phyloP scores from a whole-genome alignment of 2,888 invertebrate genomes.

The Dryococelus australis region DNA sequence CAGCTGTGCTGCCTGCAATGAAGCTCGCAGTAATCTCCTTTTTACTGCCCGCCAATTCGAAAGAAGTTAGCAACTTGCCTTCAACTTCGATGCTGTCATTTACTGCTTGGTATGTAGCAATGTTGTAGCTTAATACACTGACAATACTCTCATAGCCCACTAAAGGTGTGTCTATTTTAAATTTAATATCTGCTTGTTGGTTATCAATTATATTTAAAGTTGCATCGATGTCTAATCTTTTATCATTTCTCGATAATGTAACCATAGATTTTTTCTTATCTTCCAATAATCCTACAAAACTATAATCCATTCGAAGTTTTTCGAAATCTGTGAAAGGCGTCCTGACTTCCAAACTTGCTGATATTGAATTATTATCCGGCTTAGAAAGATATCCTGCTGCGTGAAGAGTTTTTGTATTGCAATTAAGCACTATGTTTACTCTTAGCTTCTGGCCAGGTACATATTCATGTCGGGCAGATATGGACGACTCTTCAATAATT shows the following conservation, averaged over 20 bases:
- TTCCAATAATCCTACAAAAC: not conserved
- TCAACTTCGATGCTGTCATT: not conserved
- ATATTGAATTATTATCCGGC: not conserved
- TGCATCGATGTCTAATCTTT: not conserved
- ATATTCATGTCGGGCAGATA: not conserved
- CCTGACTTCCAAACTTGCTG: slow-evolving; percentile 16
- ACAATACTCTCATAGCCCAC: slow-evolving; percentile 20
- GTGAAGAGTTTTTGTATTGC: slow-evolving; percentile 23
- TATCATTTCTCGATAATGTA: not conserved
- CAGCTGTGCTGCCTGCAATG: not conserved
- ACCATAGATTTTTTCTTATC: not conserved
- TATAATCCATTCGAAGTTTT: not conserved
- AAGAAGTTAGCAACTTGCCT: not conserved
- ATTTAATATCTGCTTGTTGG: not conserved
- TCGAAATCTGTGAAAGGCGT: slow-evolving; percentile 2
- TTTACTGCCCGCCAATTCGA: not conserved
- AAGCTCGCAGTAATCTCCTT: not conserved
- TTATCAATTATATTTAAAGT: not conserved
- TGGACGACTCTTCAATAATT: not conserved
- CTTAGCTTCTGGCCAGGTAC: not conserved
- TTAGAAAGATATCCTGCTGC: slow-evolving; percentile 5
- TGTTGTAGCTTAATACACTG: not conserved
- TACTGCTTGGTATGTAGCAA: not conserved
- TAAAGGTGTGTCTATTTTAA: slow-evolving; percentile 31
- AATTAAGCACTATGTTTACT: slow-evolving; percentile 4